Base-by-base conservation (phyloP, 2,113 vertebrate genomes). In the Edolisoma coerulescens region DNA sequence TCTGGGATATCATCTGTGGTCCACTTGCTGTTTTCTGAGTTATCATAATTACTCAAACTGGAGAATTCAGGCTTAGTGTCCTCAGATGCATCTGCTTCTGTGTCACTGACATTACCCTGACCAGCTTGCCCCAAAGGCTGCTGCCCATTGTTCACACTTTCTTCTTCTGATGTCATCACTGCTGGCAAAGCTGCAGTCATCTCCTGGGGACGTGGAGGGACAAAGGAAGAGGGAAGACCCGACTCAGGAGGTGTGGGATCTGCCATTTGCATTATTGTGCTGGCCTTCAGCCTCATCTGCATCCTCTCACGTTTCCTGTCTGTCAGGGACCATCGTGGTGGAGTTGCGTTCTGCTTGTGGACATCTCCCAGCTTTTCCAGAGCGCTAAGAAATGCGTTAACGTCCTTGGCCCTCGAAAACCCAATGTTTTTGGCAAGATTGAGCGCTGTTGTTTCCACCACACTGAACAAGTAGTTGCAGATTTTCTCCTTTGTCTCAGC, bases 331-430 rank as follows among this genome's bases (percentile, higher is more conserved):
- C 99, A 99, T 3, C 95, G 96, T 1, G 97, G 97, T 8, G 98
- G 98, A 26, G 12, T 98, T 0, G 96, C 59, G 0, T 93, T 87
- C 61, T 98, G 97, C 56, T 94, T 98, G 82, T 70, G 87, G 6
- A 99, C 98, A 2, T 99, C 99, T 1, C 99, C 99, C 89, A 99
- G 98, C 91, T 98, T 99, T 65, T 99, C 99, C 97, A 99, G 65
- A 26, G 96, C 92, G 0, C 97, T 97, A 2, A 99, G 98, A 19
- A 98, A 98, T 3, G 98, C 68, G 1, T 98, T 99, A 26, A 99
- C 97, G 2, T 99, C 98, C 75, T 98, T 98, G 73, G 98, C 97
- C 69, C 49, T 98, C 1, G 89, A 94, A 21, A 99, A 82, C 9
- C 99, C 98, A 1, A 99, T 95, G 70, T 99, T 99, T 75, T 99